Evolutionary conservation across 2,888 invertebrate species (phyloP).

Genomic region (Chironomus tentans): DNA sequence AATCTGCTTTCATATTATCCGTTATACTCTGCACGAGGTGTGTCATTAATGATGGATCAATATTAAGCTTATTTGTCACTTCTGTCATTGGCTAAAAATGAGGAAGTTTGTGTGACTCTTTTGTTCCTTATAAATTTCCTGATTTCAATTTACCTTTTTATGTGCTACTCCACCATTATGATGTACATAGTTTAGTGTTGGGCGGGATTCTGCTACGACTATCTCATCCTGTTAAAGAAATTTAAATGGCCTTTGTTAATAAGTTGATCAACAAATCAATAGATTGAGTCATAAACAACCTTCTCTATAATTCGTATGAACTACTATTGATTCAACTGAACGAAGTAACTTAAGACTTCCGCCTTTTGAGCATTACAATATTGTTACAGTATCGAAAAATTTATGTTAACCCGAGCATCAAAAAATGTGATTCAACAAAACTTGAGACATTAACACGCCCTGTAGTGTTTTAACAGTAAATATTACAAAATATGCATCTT

Average conservation of each 20-base stretch:
- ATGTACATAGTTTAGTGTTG: neutral
- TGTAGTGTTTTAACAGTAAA: no score
- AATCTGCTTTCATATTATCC: slow-evolving; percentile 38
- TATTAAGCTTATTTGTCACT: slow-evolving; percentile 20
- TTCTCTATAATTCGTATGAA: no score
- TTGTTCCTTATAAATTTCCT: neutral
- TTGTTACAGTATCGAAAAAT: no score
- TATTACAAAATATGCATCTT: neutral
- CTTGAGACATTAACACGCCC: no score
- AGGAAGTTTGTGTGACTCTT: neutral
- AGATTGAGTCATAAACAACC: no score
- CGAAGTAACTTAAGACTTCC: no score
- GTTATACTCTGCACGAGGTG: slow-evolving; percentile 11
- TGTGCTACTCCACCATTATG: slow-evolving; percentile 3
- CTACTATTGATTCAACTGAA: no score
- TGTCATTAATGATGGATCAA: slow-evolving; percentile 8
- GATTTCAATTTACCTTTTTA: slow-evolving; percentile 6
- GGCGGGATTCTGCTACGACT: neutral
- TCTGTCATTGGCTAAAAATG: slow-evolving; percentile 14
- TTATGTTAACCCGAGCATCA: no score
- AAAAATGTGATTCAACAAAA: neutral
- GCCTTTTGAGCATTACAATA: no score
- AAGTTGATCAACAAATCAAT: no score
- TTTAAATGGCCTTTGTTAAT: neutral
- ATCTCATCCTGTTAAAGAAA: slow-evolving; percentile 10